Evolutionary conservation across 1,140 invertebrate species (phyloP), one percentile per base, ranked within the genome.

Genomic region (Limonius californicus): DNA sequence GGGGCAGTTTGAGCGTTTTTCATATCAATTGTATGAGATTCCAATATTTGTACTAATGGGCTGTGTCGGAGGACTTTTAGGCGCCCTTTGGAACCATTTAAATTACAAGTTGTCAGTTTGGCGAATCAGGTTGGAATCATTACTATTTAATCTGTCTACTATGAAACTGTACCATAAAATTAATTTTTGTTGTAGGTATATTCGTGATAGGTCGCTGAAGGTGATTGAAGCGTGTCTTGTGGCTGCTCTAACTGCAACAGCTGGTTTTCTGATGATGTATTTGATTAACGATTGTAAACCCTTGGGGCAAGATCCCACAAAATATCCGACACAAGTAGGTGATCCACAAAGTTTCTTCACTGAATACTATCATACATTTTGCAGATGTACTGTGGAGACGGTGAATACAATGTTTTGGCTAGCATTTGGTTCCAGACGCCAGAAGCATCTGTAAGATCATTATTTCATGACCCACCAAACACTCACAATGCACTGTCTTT

Each of bases 341-440:
- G n/a, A n/a, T n/a, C n/a, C n/a, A n/a, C n/a, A n/a, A n/a, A n/a
- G n/a, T n/a, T n/a, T n/a, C n/a, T n/a, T n/a, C n/a, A n/a, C n/a
- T n/a, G n/a, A n/a, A n/a, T n/a, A n/a, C n/a, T n/a, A n/a, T n/a
- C n/a, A n/a, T n/a, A n/a, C n/a, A n/a, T n/a, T n/a, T n/a, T n/a
- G n/a, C 77, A 92, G 87, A 83, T 98, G 74, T 95, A 89, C 76
- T 99, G 97, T 79, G 82, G 84, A 1, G 92, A 95, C 75, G 94
- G 95, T 7, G 84, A 98, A 77, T 98, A 96, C 76, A 98, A 90
- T 79, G 87, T 90, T 0, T 85, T 94, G 21, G 94, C 93, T 7
- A 87, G 91, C 27, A 84, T 99, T 14, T 98, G 97, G 90, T 96
- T 99, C 74, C 94, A 98, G 83, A 98, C 95, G 7, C 96, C 97